Evolutionary conservation across 2,888 invertebrate species (phyloP).

Genomic region (Nomada lathburiana): DNA sequence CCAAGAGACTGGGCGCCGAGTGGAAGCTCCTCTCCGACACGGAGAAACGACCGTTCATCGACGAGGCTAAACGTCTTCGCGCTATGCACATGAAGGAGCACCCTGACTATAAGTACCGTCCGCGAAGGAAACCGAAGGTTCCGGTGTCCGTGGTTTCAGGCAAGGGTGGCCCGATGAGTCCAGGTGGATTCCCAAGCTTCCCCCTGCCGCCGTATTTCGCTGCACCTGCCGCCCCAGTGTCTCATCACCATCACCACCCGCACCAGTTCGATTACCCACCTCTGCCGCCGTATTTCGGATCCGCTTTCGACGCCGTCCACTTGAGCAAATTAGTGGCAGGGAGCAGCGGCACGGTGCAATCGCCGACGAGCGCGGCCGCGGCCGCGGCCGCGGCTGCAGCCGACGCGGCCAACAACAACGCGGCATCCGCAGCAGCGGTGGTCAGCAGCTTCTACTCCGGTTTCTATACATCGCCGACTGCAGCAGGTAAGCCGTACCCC

Average conservation of each 20-base stretch:
- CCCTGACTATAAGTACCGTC: slow-evolving; percentile 96
- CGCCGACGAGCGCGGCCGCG: slow-evolving; percentile 83
- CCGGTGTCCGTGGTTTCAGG: slow-evolving; percentile 88
- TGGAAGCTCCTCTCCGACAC: slow-evolving; percentile 95
- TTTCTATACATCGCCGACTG: slow-evolving; percentile 86
- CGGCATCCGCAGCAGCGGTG: slow-evolving; percentile 86
- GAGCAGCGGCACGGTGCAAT: slow-evolving; percentile 62
- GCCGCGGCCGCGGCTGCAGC: slow-evolving; percentile 84
- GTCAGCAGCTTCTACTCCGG: slow-evolving; percentile 90
- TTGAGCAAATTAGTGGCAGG: slow-evolving; percentile 87
- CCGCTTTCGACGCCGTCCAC: slow-evolving; percentile 89
- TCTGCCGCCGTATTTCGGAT: slow-evolving; percentile 91
- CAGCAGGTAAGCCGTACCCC: slow-evolving; percentile 85
- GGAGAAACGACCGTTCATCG: slow-evolving; percentile 97
- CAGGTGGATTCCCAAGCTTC: slow-evolving; percentile 87
- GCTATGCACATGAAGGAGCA: slow-evolving; percentile 96
- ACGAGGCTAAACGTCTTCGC: slow-evolving; percentile 95
- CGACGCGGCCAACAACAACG: slow-evolving; percentile 85
- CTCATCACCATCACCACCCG: slow-evolving; percentile 83
- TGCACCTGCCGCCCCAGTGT: slow-evolving; percentile 86
- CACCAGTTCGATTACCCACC: slow-evolving; percentile 88
- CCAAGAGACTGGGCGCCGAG: slow-evolving; percentile 95
- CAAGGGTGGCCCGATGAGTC: slow-evolving; percentile 72
- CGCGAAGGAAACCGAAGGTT: slow-evolving; percentile 93
- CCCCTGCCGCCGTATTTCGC: slow-evolving; percentile 88